Evolutionary conservation across 2,888 invertebrate genomes (phyloP).

Genomic region (Heliconius ismenius): DNA sequence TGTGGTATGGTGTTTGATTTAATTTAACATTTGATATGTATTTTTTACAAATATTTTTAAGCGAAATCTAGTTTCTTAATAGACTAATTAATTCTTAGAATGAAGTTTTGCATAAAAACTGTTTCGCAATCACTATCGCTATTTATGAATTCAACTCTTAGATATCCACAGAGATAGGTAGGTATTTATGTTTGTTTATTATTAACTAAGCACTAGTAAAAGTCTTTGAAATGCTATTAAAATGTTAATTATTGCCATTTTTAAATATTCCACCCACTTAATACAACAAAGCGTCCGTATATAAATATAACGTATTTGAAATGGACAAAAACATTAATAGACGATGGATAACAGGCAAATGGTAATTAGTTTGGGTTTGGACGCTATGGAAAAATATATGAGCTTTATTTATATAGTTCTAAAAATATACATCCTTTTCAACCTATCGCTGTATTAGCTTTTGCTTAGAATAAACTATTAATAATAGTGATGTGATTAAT

Average conservation of each 20-base stretch:
- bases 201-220: neutral
- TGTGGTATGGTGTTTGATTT: neutral
- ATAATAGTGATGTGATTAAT: neutral
- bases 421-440: slow-evolving; percentile 19
- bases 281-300: neutral
- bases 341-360: neutral
- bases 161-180: neutral
- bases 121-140: neutral
- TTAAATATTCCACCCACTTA: neutral
- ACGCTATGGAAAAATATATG: neutral
- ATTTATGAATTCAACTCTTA: neutral
- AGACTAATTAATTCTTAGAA: neutral
- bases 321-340: neutral
- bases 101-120: neutral
- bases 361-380: slow-evolving; percentile 11
- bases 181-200: neutral
- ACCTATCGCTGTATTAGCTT: neutral
- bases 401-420: slow-evolving; percentile 9
- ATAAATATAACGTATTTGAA: slow-evolving; percentile 4
- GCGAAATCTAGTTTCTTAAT: neutral
- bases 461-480: neutral
- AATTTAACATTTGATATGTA: neutral
- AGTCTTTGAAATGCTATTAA: neutral
- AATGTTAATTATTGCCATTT: neutral
- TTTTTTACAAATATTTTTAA: neutral